Conservation (phyloP, 1,140 invertebrate species). For the Rhagoletis pomonella region DNA sequence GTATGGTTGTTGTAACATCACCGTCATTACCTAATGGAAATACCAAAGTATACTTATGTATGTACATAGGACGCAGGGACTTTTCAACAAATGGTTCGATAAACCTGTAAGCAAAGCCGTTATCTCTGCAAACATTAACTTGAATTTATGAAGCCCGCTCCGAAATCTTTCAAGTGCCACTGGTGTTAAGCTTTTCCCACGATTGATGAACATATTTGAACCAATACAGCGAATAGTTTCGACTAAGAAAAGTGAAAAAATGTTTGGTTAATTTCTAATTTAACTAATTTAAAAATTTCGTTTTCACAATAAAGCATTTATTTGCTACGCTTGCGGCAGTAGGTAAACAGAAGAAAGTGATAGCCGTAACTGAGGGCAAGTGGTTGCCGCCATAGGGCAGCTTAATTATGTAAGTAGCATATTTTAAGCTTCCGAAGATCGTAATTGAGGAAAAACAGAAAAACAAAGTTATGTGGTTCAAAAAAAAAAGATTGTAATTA, state of each 20-base stretch:
- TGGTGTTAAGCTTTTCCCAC: neutral
- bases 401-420: neutral
- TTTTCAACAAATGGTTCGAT: no score
- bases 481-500: neutral
- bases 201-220: no score
- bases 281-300: neutral
- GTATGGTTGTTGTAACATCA: no score
- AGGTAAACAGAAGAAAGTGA: conserved; percentile 19
- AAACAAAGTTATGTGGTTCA: neutral
- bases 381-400: neutral
- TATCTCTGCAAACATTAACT: no score
- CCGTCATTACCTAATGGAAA: no score
- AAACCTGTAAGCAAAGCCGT: no score
- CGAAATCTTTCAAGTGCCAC: neutral
- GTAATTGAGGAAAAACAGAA: neutral
- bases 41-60: no score
- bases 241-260: neutral
- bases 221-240: no score
- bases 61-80: no score
- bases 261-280: neutral
- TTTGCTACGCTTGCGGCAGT: neutral
- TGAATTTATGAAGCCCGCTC: no score
- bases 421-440: neutral
- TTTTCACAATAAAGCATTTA: neutral
- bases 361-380: neutral